Percentiles rank a stretch among this genome's conserved stretches.
These are phyloP conservation scores for Microtus ochrogaster DNA, from an alignment of 2,113 vertebrate species.

Conservation along the genomic window DNA sequence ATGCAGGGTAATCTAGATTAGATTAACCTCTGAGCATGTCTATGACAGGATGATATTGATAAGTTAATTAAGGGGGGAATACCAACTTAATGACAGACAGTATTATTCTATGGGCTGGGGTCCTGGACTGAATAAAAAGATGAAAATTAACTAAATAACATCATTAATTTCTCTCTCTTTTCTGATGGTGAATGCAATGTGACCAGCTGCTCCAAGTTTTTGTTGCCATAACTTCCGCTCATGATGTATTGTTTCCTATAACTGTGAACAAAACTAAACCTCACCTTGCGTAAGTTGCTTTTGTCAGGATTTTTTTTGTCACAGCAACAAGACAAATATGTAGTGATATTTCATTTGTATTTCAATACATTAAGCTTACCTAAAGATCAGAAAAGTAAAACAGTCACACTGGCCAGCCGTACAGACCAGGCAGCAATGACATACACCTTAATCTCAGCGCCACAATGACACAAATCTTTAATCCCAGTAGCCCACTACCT, in stretches of 20 bases:
- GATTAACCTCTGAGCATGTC: background rate
- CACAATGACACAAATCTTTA: too few relatives aligned
- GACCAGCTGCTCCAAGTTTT: background rate
- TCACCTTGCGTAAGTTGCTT: background rate
- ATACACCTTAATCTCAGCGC: too few relatives aligned
- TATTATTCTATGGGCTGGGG: background rate
- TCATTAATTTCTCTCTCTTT: background rate
- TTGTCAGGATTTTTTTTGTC: background rate
- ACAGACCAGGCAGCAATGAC: too few relatives aligned
- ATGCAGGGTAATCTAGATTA: background rate
- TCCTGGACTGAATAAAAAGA: background rate
- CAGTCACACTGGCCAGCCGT: too few relatives aligned
- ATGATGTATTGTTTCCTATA: background rate
- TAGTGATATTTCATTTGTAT: too few relatives aligned
- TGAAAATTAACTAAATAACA: background rate
- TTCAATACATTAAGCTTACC: too few relatives aligned
- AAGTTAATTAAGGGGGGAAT: background rate
- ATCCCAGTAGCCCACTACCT: too few relatives aligned
- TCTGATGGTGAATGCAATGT: background rate
- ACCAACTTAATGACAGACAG: background rate
- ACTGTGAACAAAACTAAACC: background rate
- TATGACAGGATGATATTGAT: background rate
- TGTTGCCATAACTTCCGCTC: background rate
- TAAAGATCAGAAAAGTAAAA: too few relatives aligned
- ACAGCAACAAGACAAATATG: background rate